Percentiles rank a stretch among this genome's conserved stretches.
phyloP scores from a whole-genome alignment of 2,797 vertebrate species.

The Manis javanica region DNA sequence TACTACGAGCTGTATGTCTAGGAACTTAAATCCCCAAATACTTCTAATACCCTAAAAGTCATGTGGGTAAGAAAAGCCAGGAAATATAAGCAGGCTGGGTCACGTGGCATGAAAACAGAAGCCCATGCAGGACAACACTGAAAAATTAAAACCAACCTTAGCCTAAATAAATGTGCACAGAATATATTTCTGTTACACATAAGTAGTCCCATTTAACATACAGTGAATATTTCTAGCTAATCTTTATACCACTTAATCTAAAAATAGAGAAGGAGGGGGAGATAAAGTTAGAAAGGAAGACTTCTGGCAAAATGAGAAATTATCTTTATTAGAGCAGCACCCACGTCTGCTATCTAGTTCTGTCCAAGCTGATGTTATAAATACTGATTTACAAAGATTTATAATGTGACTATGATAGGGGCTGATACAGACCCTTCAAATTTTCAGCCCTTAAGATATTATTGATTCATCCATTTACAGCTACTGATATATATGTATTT shows the following conservation, averaged over 20 bases:
- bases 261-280: neutral
- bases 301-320: slow-evolving; percentile 34
- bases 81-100: neutral
- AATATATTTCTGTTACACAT: neutral
- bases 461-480: neutral
- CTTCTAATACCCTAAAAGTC: slow-evolving; percentile 64
- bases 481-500: neutral
- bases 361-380: neutral
- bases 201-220: neutral
- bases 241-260: slow-evolving; percentile 1
- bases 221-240: slow-evolving; percentile 26
- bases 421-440: neutral
- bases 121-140: neutral
- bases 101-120: neutral
- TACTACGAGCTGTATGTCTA: slow-evolving; percentile 68
- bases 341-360: neutral
- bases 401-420: neutral
- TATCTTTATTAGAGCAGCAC: neutral
- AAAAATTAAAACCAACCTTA: neutral
- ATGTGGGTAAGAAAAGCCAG: neutral
- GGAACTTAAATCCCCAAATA: slow-evolving; percentile 63
- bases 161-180: neutral
- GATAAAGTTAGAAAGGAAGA: neutral
- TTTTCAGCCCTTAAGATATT: neutral
- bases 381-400: neutral